Base-by-base conservation (phyloP, 2,888 invertebrate genomes). In the Brachycybe producta region DNA sequence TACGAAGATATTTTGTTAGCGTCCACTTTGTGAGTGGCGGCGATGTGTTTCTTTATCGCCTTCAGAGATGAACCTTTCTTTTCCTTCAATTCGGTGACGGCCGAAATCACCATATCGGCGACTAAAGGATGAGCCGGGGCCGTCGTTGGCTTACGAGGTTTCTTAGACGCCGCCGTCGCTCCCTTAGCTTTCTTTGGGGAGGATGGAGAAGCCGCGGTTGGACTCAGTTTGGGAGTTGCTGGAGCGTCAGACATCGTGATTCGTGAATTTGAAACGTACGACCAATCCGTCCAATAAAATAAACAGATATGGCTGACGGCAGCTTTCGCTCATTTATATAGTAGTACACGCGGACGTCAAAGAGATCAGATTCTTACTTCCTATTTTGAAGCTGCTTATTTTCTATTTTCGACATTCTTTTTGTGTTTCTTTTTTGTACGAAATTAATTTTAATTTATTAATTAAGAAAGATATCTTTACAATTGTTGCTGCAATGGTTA, bases 21-120 rank as follows among this genome's bases (percentile, higher is more conserved):
- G 60, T 78, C 77, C 5, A 76, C 68, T 52, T 74, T 74, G 70
- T 78, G 77, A 51, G 71, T 74, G 23, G 70, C 66, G 8, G 70
- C 65, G 43, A 80, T 72, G 62, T 75, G 79, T 60, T 79, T 79
- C 62, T 77, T 79, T 62, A 79, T 78, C 2, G 75, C 75, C 40
- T 63, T 62, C 3, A 67, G 58, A 1, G 77, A 77, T 0, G 76
- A 78, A 26, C 79, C 79, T 47, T 72, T 72, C 26, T 74, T 70
- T 58, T 67, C 66, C 49, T 61, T 61, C 41, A 65, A 52, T 4
- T 49, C 55, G 13, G 51, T 52, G 55, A 66, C 61, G 2, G 79
- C 77, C 28, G 65, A 67, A 56, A 68, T 72, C 1, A 79, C 77
- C 77, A 79, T 76, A 28, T 68, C 67, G 1, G 72, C 61, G 1